Base-by-base conservation (phyloP, 2,797 vertebrate species). In the Gadopsis bispinosus region DNA sequence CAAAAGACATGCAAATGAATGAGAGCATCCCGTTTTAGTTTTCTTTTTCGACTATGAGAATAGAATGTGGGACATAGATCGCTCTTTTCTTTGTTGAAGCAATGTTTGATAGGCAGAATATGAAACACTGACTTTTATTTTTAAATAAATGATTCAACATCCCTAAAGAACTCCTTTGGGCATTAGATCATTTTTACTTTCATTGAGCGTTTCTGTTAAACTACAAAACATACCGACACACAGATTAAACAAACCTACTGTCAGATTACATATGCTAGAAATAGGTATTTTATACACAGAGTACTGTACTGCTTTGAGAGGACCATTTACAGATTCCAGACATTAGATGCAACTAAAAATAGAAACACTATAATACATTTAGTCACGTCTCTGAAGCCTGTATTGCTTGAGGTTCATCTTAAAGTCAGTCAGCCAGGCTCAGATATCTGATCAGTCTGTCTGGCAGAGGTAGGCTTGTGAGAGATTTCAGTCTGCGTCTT, bases 391-490 rank as follows among this genome's bases (percentile, higher is more conserved):
- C 70, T 79, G 76, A 75, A 43, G 54, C 70, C 17, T 45, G 72
- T 70, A 62, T 59, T 69, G 54, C 39, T 60, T 79, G 63, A 81
- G 35, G 67, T 77, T 84, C 39, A 62, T 81, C 54, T 83, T 69
- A 53, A 77, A 77, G 63, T 91, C 87, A 87, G 67, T 82, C 82
- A 64, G 71, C 54, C 48, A 90, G 69, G 33, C 69, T 89, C 61
- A 99, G 88, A 89, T 97, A 99, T 33, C 92, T 92, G 59, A 97
- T 95, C 79, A 99, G 86, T 90, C 96, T 96, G 86, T 92, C 86
- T 0, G 98, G 98, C 29, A 99, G 94, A 1, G 97, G 98, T 87
- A 99, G 88, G 0, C 91, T 93, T 66, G 95, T 88, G 3, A 99
- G 85, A 54, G 94, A 94, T 51, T 92, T 93, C 66, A 98, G 91